Percentiles rank a stretch among this genome's conserved stretches.
Conservation (phyloP, 2,888 invertebrate species). For the Eulithis testata region DNA sequence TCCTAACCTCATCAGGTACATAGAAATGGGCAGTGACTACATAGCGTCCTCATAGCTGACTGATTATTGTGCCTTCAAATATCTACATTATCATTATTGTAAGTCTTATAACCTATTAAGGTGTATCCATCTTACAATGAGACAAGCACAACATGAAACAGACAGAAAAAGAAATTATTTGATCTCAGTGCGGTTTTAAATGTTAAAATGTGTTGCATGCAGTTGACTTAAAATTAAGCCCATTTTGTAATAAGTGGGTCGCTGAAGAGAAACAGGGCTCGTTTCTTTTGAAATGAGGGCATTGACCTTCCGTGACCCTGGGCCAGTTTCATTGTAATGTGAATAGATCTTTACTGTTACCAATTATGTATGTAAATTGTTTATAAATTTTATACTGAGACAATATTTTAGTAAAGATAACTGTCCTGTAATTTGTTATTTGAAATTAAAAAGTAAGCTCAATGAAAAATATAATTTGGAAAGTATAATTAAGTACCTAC, state of each 20-base stretch:
- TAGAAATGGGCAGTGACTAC: constrained; percentile 79
- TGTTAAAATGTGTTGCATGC: neutral
- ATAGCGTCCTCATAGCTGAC: constrained; percentile 69
- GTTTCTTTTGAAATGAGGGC: too few species aligned
- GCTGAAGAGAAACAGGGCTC: too few species aligned
- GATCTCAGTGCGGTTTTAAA: neutral
- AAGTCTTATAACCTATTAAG: constrained; percentile 43
- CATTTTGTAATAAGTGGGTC: neutral
- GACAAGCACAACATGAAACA: constrained; percentile 12
- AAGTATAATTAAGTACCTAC: neutral
- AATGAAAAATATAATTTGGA: constrained; percentile 5
- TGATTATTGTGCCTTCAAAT: constrained; percentile 59
- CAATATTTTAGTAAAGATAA: constrained; percentile 62
- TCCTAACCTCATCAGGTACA: constrained; percentile 75
- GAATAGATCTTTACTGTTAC: constrained; percentile 34
- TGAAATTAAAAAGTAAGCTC: constrained; percentile 23
- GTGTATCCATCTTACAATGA: constrained; percentile 42
- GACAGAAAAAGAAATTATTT: neutral
- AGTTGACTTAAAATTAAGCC: neutral
- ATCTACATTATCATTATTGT: constrained; percentile 45
- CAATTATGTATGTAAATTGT: constrained; percentile 53
- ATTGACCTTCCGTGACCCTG: too few species aligned
- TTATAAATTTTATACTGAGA: constrained; percentile 68
- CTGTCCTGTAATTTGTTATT: constrained; percentile 53
- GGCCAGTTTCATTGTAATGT: constrained; percentile 28